These are phyloP conservation scores for Oryzias curvinotus DNA, from an alignment of 2,113 vertebrate species.

Conservation along the genomic window DNA sequence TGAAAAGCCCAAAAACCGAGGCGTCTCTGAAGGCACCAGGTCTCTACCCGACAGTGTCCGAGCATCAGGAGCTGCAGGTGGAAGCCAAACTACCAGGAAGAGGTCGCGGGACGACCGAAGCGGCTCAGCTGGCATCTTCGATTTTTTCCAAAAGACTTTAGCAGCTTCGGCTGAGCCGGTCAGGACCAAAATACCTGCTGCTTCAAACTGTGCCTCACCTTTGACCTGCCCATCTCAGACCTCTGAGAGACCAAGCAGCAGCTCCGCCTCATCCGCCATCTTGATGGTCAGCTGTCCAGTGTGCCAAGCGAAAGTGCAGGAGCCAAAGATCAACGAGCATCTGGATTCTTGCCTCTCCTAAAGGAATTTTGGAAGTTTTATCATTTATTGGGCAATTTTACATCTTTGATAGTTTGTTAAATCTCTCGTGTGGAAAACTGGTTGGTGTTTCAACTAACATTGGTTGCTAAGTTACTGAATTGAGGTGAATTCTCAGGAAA, in stretches of 20 bases:
- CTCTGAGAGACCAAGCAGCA: slow-evolving; percentile 1
- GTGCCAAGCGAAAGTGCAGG: slow-evolving; percentile 79
- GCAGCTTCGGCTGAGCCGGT: slow-evolving; percentile 3
- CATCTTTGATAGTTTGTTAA: no score
- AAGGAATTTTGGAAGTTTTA: slow-evolving; percentile 2
- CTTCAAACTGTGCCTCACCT: not conserved
- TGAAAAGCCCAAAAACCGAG: slow-evolving; percentile 1
- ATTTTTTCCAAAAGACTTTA: slow-evolving; percentile 62
- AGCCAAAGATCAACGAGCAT: slow-evolving; percentile 86
- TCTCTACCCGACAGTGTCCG: not conserved
- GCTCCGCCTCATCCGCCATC: slow-evolving; percentile 13
- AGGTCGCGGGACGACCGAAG: slow-evolving; percentile 51
- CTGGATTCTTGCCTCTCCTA: slow-evolving; percentile 85
- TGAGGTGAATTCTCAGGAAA: no score
- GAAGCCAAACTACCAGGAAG: slow-evolving; percentile 54
- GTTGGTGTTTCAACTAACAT: no score
- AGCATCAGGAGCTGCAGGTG: not conserved
- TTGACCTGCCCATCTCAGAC: slow-evolving; percentile 8
- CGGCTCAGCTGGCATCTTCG: slow-evolving; percentile 51
- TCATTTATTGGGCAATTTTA: not conserved
- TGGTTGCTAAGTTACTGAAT: no score
- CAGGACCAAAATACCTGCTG: slow-evolving; percentile 9
- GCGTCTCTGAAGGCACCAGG: slow-evolving; percentile 2
- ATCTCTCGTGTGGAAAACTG: no score
- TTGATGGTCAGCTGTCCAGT: slow-evolving; percentile 85